Evolutionary conservation across 2,113 vertebrate species (phyloP).

Genomic region (Lasiurus borealis): DNA sequence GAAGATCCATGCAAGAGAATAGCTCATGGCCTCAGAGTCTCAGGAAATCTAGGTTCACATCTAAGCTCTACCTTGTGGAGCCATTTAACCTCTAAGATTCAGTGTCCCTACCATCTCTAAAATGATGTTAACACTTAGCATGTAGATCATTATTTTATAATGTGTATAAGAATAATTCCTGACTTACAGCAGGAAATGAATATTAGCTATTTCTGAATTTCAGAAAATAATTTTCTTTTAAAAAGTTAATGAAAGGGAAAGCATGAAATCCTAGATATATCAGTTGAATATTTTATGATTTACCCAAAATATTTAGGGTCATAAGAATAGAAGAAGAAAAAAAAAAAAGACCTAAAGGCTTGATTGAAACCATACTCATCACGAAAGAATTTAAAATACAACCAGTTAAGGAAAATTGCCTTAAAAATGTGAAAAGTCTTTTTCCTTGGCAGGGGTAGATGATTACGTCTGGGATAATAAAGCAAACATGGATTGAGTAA

Average conservation of each 20-base stretch:
- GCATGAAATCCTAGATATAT: neutral
- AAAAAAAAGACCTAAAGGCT: neutral
- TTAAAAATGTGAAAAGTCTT: slow-evolving; percentile 15
- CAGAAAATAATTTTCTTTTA: slow-evolving; percentile 38
- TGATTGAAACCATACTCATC: neutral
- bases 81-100: neutral
- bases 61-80: neutral
- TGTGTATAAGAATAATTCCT: neutral
- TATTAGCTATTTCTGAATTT: slow-evolving; percentile 19
- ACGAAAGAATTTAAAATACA: slow-evolving; percentile 41
- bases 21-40: neutral
- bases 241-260: slow-evolving; percentile 47
- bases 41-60: neutral
- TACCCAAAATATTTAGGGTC: slow-evolving; percentile 30
- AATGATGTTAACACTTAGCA: neutral
- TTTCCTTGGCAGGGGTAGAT: neutral
- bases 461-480: neutral
- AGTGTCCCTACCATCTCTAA: neutral
- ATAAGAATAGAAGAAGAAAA: slow-evolving; percentile 17
- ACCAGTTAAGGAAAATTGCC: neutral
- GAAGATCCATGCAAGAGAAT: neutral
- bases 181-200: neutral
- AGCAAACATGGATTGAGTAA: neutral
- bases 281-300: neutral
- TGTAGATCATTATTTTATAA: neutral